A percentile compares a stretch with the other conserved stretches of the same genome.
phyloP scores from a whole-genome alignment of 2,113 vertebrate species.

The Bothrops jararaca region DNA sequence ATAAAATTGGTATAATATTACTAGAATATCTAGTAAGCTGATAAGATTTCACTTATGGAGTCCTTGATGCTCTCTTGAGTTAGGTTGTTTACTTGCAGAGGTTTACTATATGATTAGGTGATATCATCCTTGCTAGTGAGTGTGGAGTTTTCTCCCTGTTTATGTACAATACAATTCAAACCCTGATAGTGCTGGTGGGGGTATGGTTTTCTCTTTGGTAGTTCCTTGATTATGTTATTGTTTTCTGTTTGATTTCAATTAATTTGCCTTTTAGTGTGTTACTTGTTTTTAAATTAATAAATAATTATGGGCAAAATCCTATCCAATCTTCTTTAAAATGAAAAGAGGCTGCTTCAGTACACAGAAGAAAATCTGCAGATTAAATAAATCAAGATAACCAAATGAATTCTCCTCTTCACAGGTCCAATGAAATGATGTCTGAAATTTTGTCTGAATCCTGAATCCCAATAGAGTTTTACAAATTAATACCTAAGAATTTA shows the following conservation, averaged over 20 bases:
- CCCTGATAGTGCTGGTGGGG: neutral
- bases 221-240: neutral
- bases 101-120: neutral
- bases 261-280: neutral
- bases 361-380: neutral
- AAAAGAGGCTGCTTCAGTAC: neutral
- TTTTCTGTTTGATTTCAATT: neutral
- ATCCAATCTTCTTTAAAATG: neutral
- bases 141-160: neutral
- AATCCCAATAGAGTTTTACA: neutral
- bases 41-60: neutral
- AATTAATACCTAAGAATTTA: neutral
- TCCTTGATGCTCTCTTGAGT: neutral
- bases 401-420: neutral
- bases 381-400: neutral
- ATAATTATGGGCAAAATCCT: neutral
- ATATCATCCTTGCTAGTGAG: neutral
- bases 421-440: neutral
- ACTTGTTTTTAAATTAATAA: neutral
- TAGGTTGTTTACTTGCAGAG: neutral
- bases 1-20: neutral
- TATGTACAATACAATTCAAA: neutral
- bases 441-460: neutral
- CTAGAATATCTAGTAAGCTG: neutral
- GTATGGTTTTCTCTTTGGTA: neutral